Evolutionary conservation across 2,888 invertebrate species (phyloP), one percentile per base, ranked within the genome.

Genomic region (Brassicogethes aeneus): DNA sequence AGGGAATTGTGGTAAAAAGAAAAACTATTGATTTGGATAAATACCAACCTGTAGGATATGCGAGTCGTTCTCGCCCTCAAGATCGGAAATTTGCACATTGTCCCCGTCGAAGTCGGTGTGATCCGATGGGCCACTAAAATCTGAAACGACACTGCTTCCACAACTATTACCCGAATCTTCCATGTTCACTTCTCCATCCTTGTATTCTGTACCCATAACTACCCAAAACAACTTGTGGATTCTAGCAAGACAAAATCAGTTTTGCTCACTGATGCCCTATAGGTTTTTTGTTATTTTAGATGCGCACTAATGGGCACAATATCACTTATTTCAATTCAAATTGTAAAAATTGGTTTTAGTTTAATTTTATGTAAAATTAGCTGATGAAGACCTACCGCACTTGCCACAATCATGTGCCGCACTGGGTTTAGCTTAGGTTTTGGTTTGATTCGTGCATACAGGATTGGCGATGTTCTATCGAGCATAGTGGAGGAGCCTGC

Each of bases 61-160:
- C 47, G 55, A 53, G 45, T 58, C 73, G 12, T 72, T 72, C 43
- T 77, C 76, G 31, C 69, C 54, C 43, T 66, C 75, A 30, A 75
- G 68, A 55, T 75, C 75, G 53, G 77, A 76, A 5, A 76, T 73
- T 63, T 75, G 74, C 41, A 75, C 72, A 42, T 65, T 65, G 39
- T 76, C 77, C 41, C 74, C 75, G 54, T 77, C 76, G 35, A 75
- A 75, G 53, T 76, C 76, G 35, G 59, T 57, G 43, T 59, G 60
- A 46, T 65, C 63, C 10, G 62, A 60, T 30, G 63, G 60, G 32
- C 64, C 62, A 51, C 65, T 65, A 47, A 57, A 60, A 51, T 66
- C 66, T 40, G 67, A 67, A 42, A 67, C 62, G 44, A 67, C 66
- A 57, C 67, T 67, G 56, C 66, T 65, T 44, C 69, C 68, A 56